A percentile compares a stretch with the other conserved stretches of the same genome.
These are phyloP conservation scores for Cyprinus carpio DNA, from an alignment of 2,113 vertebrate species.

Conservation along the genomic window DNA sequence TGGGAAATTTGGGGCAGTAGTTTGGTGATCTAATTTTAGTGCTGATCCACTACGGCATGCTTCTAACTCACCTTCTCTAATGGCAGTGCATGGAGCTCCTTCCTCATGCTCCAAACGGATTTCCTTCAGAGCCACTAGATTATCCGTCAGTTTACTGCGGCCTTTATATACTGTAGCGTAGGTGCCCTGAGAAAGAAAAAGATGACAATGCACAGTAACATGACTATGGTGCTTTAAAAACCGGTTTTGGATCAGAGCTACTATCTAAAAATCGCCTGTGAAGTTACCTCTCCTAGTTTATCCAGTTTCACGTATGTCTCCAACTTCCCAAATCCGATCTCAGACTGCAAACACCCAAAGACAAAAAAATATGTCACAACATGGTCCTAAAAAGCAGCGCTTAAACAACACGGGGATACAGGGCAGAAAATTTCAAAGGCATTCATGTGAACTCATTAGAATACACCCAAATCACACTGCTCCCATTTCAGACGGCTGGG, in stretches of 20 bases:
- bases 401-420: not conserved
- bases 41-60: not conserved
- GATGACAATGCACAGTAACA: not conserved
- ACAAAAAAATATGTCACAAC: constrained; percentile 16
- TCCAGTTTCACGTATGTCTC: constrained; percentile 90
- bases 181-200: constrained; percentile 68
- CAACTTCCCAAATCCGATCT: constrained; percentile 90
- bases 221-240: not conserved
- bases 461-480: not conserved
- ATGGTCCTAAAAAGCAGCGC: constrained; percentile 5
- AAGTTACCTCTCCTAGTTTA: constrained; percentile 86
- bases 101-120: constrained; percentile 79
- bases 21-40: constrained; percentile 34
- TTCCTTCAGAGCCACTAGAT: constrained; percentile 79
- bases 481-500: not conserved
- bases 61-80: constrained; percentile 75
- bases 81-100: constrained; percentile 54
- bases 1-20: constrained; percentile 19
- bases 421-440: not conserved
- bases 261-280: not conserved
- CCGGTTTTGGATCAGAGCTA: not conserved
- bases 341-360: constrained; percentile 75
- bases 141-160: constrained; percentile 78
- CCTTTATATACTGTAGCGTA: constrained; percentile 81
- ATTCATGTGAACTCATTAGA: constrained; percentile 25